Percentiles rank a stretch among this genome's conserved stretches.
Evolutionary conservation across 2,797 vertebrate species (phyloP).

Genomic region (Botia kubotai): DNA sequence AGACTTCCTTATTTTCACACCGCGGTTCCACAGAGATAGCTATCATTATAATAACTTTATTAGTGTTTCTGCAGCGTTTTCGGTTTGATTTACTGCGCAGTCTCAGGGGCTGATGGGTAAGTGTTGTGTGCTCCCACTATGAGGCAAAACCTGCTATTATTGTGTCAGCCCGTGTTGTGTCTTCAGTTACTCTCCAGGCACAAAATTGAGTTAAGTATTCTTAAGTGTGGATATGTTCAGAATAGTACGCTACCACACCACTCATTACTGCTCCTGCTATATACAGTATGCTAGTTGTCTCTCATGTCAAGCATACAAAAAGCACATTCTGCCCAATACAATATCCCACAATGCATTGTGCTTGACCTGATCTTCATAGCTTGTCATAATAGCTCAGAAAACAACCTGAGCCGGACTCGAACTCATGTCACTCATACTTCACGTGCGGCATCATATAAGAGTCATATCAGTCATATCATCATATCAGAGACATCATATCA

Average conservation of each 20-base stretch:
- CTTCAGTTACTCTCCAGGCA: not conserved
- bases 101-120: slow-evolving; percentile 74
- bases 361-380: not conserved
- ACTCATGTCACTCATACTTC: not conserved
- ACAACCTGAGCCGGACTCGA: not conserved
- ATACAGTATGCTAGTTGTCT: too few relatives aligned
- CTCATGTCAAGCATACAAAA: too few relatives aligned
- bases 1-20: slow-evolving; percentile 27
- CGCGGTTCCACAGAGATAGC: slow-evolving; percentile 67
- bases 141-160: slow-evolving; percentile 55
- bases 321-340: not conserved
- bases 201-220: slow-evolving; percentile 6
- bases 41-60: slow-evolving; percentile 78
- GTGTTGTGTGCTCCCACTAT: slow-evolving; percentile 64
- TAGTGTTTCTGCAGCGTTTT: slow-evolving; percentile 79
- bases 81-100: slow-evolving; percentile 77
- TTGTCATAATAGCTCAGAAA: not conserved
- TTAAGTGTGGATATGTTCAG: not conserved
- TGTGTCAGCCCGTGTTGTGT: not conserved
- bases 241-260: not conserved
- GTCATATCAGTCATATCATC: slow-evolving; percentile 3
- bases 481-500: slow-evolving; percentile 4
- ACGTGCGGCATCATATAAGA: not conserved
- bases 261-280: too few relatives aligned
- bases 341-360: not conserved